Conservation (phyloP, 2,797 vertebrate species). For the Xerus rutilus region DNA sequence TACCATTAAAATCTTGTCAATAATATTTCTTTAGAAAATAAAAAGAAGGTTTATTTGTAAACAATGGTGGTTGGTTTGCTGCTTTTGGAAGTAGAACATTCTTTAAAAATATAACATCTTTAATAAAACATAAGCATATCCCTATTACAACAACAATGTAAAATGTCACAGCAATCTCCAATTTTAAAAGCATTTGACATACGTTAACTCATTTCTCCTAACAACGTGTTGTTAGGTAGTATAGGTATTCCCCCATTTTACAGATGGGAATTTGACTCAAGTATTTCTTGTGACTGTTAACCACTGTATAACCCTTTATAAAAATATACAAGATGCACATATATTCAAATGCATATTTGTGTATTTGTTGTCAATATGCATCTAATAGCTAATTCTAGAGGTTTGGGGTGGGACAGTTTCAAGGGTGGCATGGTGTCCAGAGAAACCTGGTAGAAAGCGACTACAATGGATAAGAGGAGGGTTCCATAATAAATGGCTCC, state of each 20-base stretch:
- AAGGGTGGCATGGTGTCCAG: not conserved
- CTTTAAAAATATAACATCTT: not conserved
- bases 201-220: not conserved
- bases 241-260: not conserved
- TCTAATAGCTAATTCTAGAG: not conserved
- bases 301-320: not conserved
- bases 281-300: not conserved
- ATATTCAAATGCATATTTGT: not conserved
- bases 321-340: not conserved
- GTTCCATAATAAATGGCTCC: not conserved
- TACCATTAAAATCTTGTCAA: not conserved
- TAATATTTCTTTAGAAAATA: constrained; percentile 37
- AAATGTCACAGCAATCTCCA: not conserved
- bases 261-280: not conserved
- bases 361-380: not conserved
- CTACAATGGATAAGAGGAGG: not conserved
- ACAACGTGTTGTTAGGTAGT: not conserved
- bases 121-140: not conserved
- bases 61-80: not conserved
- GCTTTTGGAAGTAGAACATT: not conserved
- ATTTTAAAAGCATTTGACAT: not conserved
- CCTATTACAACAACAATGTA: not conserved
- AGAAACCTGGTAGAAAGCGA: not conserved
- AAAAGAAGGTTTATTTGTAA: not conserved
- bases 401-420: not conserved